A percentile compares a stretch with the other conserved stretches of the same genome.
These are phyloP conservation scores for Tenthredo distinguenda DNA, from an alignment of 2,888 invertebrate species.

Conservation along the genomic window DNA sequence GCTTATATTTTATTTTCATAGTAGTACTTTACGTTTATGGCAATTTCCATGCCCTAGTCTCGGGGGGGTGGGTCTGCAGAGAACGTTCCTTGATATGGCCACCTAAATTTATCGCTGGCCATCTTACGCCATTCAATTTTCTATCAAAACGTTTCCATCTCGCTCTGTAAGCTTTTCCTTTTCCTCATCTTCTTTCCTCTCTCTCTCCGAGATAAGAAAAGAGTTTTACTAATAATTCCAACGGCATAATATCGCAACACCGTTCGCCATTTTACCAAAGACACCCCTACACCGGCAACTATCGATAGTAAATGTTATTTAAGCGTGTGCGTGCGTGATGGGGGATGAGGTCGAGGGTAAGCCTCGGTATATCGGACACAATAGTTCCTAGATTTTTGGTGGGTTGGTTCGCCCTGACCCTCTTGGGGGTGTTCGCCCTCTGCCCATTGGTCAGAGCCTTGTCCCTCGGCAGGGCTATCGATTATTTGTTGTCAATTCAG, in stretches of 20 bases:
- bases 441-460: constrained; percentile 67
- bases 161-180: background rate
- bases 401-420: constrained; percentile 62
- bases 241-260: background rate
- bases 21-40: constrained; percentile 44
- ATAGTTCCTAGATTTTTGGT: constrained; percentile 48
- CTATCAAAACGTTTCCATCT: background rate
- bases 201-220: background rate
- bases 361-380: constrained; percentile 20
- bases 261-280: constrained; percentile 37
- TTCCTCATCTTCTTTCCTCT: background rate
- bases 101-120: constrained; percentile 28
- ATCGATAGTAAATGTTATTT: constrained; percentile 18
- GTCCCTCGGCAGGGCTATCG: constrained; percentile 63
- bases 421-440: constrained; percentile 56
- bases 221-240: too few relatives aligned
- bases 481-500: constrained; percentile 67
- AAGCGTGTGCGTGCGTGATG: background rate
- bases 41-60: background rate
- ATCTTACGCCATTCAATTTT: constrained; percentile 22
- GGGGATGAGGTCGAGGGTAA: background rate
- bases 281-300: background rate
- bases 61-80: background rate
- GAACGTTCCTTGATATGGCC: constrained; percentile 29
- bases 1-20: constrained; percentile 44